Conservation (phyloP, 1,140 invertebrate genomes). For the Drosophila ficusphila region DNA sequence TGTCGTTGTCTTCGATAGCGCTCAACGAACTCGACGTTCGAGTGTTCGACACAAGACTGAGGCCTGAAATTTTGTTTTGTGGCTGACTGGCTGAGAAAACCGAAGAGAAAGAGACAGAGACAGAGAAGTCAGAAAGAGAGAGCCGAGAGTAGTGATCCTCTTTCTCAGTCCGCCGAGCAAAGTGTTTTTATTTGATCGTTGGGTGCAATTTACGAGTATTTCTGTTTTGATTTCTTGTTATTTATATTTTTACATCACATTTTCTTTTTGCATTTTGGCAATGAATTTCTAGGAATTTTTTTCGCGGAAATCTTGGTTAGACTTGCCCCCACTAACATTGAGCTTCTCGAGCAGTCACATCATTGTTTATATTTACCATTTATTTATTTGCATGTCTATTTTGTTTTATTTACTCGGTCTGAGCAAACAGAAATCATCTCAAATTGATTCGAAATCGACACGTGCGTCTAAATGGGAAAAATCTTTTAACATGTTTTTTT, state of each 20-base stretch:
- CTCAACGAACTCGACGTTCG: slow-evolving; percentile 52
- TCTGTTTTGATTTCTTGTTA: slow-evolving; percentile 33
- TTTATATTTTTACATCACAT: slow-evolving; percentile 29
- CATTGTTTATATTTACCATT: slow-evolving; percentile 39
- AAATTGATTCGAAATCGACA: slow-evolving; percentile 30
- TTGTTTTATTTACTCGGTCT: slow-evolving; percentile 29
- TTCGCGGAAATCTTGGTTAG: slow-evolving; percentile 29
- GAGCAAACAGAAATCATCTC: slow-evolving; percentile 33
- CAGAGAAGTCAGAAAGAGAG: not conserved
- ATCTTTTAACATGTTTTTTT: slow-evolving; percentile 33
- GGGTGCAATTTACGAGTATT: slow-evolving; percentile 21
- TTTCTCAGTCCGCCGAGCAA: slow-evolving; percentile 3
- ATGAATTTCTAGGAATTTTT: slow-evolving; percentile 23
- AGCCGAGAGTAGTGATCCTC: slow-evolving; percentile 6
- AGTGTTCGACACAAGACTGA: slow-evolving; percentile 78
- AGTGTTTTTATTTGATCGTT: slow-evolving; percentile 19
- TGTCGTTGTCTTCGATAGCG: slow-evolving; percentile 75
- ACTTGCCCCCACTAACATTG: slow-evolving; percentile 2
- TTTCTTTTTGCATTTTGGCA: slow-evolving; percentile 26
- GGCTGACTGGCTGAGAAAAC: slow-evolving; percentile 19
- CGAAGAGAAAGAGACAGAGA: not conserved
- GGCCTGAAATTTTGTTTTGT: slow-evolving; percentile 8
- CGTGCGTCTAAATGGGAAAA: slow-evolving; percentile 47
- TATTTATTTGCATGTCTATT: slow-evolving; percentile 40
- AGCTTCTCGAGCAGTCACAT: not conserved